Base-by-base conservation (phyloP, 2,888 invertebrate species). In the Flabesymbios commensalis region DNA sequence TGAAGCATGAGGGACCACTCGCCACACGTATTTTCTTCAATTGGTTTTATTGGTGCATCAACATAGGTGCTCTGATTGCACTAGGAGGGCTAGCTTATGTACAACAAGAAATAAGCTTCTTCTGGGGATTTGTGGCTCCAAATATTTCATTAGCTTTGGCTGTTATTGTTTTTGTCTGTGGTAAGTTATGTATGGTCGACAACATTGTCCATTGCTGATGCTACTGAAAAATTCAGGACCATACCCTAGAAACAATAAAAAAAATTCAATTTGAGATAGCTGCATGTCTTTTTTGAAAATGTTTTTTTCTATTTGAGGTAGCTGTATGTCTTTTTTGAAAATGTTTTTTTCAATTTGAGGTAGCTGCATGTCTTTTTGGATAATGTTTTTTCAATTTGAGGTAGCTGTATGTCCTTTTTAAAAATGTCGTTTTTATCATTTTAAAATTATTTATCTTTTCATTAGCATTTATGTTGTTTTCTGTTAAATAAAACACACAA, bases 41-140 rank as follows among this genome's bases (percentile, higher is more conserved):
- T 71, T 83, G 83, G 82, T 78, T 82, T 63, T 85, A 85, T 68
- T 84, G 85, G 85, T 84, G 81, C 64, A 77, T 84, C 52, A 85
- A 85, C 72, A 72, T 84, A 19, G 85, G 85, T 33, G 79, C 83
- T 5, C 72, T 85, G 14, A 61, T 83, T 19, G 83, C 84, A 1
- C 75, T 84, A 36, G 79, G 81, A 2, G 78, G 71, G 2, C 70
- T 85, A 33, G 80, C 83, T 2, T 84, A 79, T 67, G 67, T 85
- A 1, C 83, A 85, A 56, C 83, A 84, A 69, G 74, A 80, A 33
- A 33, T 64, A 33, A 74, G 78, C n/a, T 84, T 84, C 72, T 80
- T 78, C 61, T 68, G 69, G 58, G 84, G 84, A 14, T 84, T 81
- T 67, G 63, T 83, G 24, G 72, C 77, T 24, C 80, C 83, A 17